Evolutionary conservation across 2,797 vertebrate species (phyloP), one percentile per base, ranked within the genome.

Genomic region (Sternotherus odoratus): DNA sequence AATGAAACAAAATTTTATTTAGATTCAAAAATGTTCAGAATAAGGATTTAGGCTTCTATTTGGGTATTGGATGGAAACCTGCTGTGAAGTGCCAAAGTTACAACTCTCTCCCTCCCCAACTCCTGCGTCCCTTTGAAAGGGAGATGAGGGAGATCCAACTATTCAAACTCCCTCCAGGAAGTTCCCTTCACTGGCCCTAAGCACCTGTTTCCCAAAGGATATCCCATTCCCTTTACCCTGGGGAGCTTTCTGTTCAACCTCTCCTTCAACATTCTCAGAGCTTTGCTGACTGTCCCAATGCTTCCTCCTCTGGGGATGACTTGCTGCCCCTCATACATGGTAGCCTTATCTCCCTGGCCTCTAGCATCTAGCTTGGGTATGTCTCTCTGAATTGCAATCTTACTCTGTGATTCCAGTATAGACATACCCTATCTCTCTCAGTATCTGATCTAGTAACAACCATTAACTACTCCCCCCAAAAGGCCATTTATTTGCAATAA

Each of bases 101-200:
- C 83, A 60, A 33, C 56, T 30, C 56, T 60, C 56, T 30, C 13
- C 12, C 28, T 60, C 13, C 28, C 3, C 56, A 60, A 53, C 53
- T 17, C 7, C 30, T 63, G 6, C 13, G 13, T 63, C 33, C 26
- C 19, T 36, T 36, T 36, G n/a, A 69, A 69, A 39, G 63, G 36
- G 10, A 66, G 30, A 33, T 66, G 60, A 36, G 15, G 30, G 33
- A 39, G 8, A 36, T 87, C 83, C 85, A 72, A 0, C 0, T 83
- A 46, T 87, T 77, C 12, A 6, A 1, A 60, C 57, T 84, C 13
- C 4, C 48, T 82, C 0, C 39, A 23, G 53, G 26, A 63, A 1
- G 21, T 6, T 83, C 21, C 60, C 3, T 23, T 0, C 3, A 56
- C 3, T 1, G 12, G 50, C 1, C 1, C 2, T 57, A 15, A 85